Percentiles rank a stretch among this genome's conserved stretches.
phyloP scores from a whole-genome alignment of 2,113 vertebrate genomes.

The Calyptomena viridis region DNA sequence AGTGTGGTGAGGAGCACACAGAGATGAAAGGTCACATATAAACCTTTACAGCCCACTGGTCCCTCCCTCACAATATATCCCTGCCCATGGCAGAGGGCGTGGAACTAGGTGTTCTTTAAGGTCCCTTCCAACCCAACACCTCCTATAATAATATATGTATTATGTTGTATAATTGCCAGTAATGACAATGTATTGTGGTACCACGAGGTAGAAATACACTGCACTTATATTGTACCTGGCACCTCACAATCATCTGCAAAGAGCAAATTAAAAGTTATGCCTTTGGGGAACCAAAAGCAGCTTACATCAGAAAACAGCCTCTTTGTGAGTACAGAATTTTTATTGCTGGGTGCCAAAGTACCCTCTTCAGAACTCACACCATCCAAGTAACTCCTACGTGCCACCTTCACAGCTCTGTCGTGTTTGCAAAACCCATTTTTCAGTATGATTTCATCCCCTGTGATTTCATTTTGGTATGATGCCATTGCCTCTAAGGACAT shows the following conservation, averaged over 20 bases:
- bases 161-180: background rate
- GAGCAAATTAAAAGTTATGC: background rate
- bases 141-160: background rate
- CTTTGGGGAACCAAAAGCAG: background rate
- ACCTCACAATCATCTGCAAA: background rate
- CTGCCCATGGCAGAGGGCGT: background rate
- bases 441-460: background rate
- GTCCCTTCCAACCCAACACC: background rate
- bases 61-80: background rate
- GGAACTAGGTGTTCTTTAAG: background rate
- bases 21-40: background rate
- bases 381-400: background rate
- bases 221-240: background rate
- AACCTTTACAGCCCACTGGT: background rate
- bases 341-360: background rate
- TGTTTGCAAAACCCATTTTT: background rate
- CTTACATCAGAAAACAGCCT: background rate
- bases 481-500: background rate
- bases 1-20: background rate
- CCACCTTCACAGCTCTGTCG: accelerated
- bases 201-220: background rate
- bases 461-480: background rate
- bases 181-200: background rate
- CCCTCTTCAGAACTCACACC: background rate
- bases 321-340: background rate